Conservation (phyloP, 2,888 invertebrate genomes). For the Crocallis elinguaria region DNA sequence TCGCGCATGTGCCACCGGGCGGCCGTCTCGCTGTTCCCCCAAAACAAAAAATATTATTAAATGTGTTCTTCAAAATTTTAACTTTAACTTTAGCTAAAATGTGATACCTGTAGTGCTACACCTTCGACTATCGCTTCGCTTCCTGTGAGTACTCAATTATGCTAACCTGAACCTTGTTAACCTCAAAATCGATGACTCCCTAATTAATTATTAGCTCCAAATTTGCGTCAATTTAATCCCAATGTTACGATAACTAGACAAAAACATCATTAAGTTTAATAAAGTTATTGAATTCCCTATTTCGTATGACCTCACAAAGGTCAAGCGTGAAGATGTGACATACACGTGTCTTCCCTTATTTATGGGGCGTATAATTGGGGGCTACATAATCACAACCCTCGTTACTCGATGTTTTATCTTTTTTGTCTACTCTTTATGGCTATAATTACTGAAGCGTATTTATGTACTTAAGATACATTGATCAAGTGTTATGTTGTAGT, state of each 20-base stretch:
- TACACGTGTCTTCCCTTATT: constrained; percentile 33
- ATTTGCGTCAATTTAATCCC: background rate
- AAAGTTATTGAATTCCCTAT: background rate
- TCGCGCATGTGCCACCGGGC: constrained; percentile 65
- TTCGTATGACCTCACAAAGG: constrained; percentile 28
- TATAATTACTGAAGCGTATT: background rate
- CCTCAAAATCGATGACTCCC: constrained; percentile 20
- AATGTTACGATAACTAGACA: background rate
- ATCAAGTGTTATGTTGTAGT: too few relatives aligned
- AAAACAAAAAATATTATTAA: constrained; percentile 60
- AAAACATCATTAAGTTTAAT: background rate
- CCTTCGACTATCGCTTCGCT: constrained; percentile 30
- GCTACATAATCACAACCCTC: constrained; percentile 8
- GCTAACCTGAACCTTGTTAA: constrained; percentile 12
- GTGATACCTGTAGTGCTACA: constrained; percentile 33
- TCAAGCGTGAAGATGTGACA: constrained; percentile 27
- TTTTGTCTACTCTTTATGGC: background rate
- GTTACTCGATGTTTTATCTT: constrained; percentile 8
- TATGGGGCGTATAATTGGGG: constrained; percentile 20
- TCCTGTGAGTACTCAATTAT: constrained; percentile 28
- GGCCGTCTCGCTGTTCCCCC: constrained; percentile 51
- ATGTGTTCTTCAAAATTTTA: constrained; percentile 2
- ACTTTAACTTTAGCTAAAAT: constrained; percentile 4
- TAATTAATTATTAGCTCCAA: constrained; percentile 6
- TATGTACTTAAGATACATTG: too few relatives aligned